Conservation (phyloP, 2,113 vertebrate species). For the Empidonax traillii region DNA sequence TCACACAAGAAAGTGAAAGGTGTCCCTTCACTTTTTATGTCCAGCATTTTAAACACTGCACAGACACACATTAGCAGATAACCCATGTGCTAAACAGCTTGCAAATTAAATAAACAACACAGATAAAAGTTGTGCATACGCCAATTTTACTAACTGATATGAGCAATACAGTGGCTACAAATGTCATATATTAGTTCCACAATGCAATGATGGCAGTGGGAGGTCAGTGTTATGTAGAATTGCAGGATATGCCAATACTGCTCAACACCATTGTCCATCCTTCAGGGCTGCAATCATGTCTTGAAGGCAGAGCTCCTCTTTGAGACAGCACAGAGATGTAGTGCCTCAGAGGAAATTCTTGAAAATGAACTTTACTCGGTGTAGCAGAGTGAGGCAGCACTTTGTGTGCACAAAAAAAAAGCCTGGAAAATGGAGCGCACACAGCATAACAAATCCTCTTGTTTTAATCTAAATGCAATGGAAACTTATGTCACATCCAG, state of each 20-base stretch:
- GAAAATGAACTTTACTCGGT: not conserved
- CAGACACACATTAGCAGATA: not conserved
- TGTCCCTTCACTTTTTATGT: not conserved
- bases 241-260: not conserved
- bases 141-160: not conserved
- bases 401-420: not conserved
- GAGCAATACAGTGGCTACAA: not conserved
- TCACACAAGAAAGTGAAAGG: not conserved
- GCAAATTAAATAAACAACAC: not conserved
- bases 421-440: not conserved
- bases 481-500: not conserved
- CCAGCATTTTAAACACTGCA: not conserved
- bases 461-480: not conserved
- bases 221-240: rapidly evolving
- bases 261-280: rapidly evolving
- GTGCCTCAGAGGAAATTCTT: not conserved
- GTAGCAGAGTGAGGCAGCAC: rapidly evolving
- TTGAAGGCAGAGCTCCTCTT: not conserved
- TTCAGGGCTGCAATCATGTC: not conserved
- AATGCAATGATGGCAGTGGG: rapidly evolving
- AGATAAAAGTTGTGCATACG: not conserved
- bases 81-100: not conserved
- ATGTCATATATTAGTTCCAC: rapidly evolving
- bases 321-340: not conserved
- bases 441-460: not conserved